Evolutionary conservation across 2,888 invertebrate genomes (phyloP), one percentile per base, ranked within the genome.

Genomic region (Meta bourneti): DNA sequence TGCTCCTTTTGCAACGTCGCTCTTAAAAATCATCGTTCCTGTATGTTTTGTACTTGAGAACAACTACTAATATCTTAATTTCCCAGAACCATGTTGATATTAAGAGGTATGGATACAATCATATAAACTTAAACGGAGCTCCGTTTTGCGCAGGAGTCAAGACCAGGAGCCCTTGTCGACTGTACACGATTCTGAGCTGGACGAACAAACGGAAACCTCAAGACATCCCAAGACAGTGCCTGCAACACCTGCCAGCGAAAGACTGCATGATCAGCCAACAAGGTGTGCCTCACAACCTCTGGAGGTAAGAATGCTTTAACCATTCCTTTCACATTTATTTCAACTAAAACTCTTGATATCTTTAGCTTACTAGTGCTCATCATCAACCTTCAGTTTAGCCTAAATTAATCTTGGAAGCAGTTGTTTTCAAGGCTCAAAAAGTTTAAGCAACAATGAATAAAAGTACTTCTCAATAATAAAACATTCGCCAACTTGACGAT

Each of bases 271-370:
- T 69, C 91, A 91, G 89, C 89, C 92, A 82, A 78, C 89, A 69
- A 89, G 92, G 81, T 92, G 92, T 92, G 89, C 92, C 89, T 92
- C 92, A 78, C 92, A 92, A 89, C 92, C 92, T 61, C 78, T 92
- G 71, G 92, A 92, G 92, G 92, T 92, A 78, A 20, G 48, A 51
- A 51, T 20, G 8, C 7, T 34, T 54, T 4, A 61, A 61, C 61
- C 9, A 61, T 61, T 61, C 34, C 34, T 34, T 34, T 4, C 1
- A 4, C 16, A 69, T 5, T 0, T 69, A 69, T 69, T 69, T 16
- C 16, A 13, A 69, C 11, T 69, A 16, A 13, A 69, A 16, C 69
- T 69, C 16, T 69, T 69, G 69, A 34, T 34, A 34, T 34, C 34
- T 34, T 34, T 34, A 34, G 34, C 34, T 34, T 34, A 34, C 34